phyloP scores from a whole-genome alignment of 2,797 vertebrate genomes.

The Acanthurus leucopareius region DNA sequence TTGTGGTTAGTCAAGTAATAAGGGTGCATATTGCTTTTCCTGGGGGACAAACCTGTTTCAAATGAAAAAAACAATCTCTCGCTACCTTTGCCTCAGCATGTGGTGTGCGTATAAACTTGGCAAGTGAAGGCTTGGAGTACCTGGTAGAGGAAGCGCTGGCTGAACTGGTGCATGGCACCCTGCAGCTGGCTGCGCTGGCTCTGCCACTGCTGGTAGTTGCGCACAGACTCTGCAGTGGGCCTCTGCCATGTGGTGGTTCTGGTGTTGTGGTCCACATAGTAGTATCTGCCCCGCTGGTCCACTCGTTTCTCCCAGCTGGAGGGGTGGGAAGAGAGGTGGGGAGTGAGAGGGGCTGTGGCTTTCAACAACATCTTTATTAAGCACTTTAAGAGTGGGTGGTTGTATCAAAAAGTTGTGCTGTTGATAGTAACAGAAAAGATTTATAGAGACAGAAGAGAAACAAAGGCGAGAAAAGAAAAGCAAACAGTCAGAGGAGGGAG shows the following conservation, averaged over 20 bases:
- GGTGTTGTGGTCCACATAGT: conserved; percentile 99
- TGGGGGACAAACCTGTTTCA: neutral
- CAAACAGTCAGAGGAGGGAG: conserved; percentile 29
- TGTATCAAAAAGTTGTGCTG: conserved; percentile 10
- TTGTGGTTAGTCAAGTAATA: too few relatives aligned
- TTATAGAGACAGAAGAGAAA: conserved; percentile 44
- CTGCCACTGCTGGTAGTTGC: conserved; percentile 99
- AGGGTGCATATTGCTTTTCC: too few relatives aligned
- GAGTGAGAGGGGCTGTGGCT: conserved; percentile 12
- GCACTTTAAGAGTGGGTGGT: conserved; percentile 44
- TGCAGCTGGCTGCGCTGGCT: conserved; percentile 96
- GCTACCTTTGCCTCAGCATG: neutral
- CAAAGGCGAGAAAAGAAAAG: conserved; percentile 49
- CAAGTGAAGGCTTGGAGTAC: conserved; percentile 73
- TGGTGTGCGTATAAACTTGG: neutral
- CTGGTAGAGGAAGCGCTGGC: conserved; percentile 99
- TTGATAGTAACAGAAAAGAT: conserved; percentile 23
- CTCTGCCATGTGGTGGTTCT: conserved; percentile 98
- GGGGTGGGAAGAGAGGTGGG: neutral
- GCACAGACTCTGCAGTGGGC: conserved; percentile 95
- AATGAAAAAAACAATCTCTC: neutral
- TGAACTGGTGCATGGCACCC: conserved; percentile 99
- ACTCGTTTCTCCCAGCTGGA: conserved; percentile 97
- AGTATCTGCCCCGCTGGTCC: conserved; percentile 94
- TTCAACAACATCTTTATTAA: conserved; percentile 53